Base-by-base conservation (phyloP, 2,113 vertebrate genomes). In the Cochlearius cochlearius region DNA sequence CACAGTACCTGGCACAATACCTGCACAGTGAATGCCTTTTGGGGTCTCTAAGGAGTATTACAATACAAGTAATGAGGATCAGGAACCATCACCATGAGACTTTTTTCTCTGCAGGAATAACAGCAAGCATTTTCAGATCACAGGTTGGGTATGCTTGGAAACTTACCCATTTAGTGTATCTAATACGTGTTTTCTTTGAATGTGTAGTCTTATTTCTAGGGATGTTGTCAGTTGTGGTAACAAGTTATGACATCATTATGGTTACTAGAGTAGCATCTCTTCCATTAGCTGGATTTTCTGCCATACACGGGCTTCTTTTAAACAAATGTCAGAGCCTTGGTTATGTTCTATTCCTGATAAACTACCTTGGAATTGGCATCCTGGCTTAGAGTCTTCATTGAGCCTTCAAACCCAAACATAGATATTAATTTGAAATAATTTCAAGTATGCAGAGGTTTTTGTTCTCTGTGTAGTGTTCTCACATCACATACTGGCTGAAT, bases 101-200 rank as follows among this genome's bases (percentile, higher is more conserved):
- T 81, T 74, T 16, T 58, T 84, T 62, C 68, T 81, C n/a, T 63
- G 85, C 55, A 67, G 66, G 56, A 68, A 20, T 14, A 79, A 14
- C 71, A 95, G 52, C 55, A 75, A 53, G 38, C 50, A 50, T 95
- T 87, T 86, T n/a, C 84, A 89, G 64, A 82, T 78, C 74, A 49
- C 53, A 73, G 62, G 30, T 32, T 88, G 90, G 34, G 19, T 88
- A 19, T 63, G 38, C 76, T 91, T 77, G 56, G 72, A 83, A 81
- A 84, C 39, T 3, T 59, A 47, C 6, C 52, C 0, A 0, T 55
- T 77, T 15, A 55, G 52, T 64, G 60, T 60, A 27, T 30, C 64
- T 68, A 30, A n/a, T 56, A 21, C 20, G 74, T 80, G 60, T 90
- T 88, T 95, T 74, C 79, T 86, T 71, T 80, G 86, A 88, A 60